Base-by-base conservation (phyloP, 1,140 invertebrate genomes). In the Papilio xuthus region DNA sequence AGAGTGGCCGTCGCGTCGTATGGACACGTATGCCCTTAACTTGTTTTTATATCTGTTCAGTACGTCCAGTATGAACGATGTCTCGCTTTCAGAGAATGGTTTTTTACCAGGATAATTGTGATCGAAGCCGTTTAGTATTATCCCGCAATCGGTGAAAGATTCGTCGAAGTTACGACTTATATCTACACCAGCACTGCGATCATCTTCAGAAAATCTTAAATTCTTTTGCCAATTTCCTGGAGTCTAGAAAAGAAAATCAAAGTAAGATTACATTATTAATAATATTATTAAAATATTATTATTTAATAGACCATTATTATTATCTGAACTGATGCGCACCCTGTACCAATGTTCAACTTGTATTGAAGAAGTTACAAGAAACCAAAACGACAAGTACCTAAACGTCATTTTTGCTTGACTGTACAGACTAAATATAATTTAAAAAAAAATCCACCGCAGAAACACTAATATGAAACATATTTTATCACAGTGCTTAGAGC, bases 131-230 rank as follows among this genome's bases (percentile, higher is more conserved):
- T 84, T 89, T 0, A 81, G 77, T 8, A 80, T 69, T 20, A 44
- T 74, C 1, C 80, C 75, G 47, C 91, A 92, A 7, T 77, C 53
- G 13, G 75, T 78, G 86, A 89, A 93, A 1, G 89, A 82, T 0
- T 78, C 80, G 1, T 91, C 88, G 37, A 93, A 93, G 75, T 93
- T 93, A 63, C 86, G 84, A 32, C 84, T 86, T 15, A 92, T 83
- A 56, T 92, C 92, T 1, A 93, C 90, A 0, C 92, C 92, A 8
- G 81, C 77, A 18, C 81, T 81, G 2, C 82, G 32, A 15, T 76
- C 50, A n/a, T 86, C 82, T 8, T 82, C 79, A 20, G 72, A 71
- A 42, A 77, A 79, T 44, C 80, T 83, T 10, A 81, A 73, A 63
- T 92, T 93, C 73, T 93, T 93, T 26, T 79, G 83, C 91, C 91